phyloP scores from a whole-genome alignment of 2,888 invertebrate genomes.

The Agriopis leucophaearia region DNA sequence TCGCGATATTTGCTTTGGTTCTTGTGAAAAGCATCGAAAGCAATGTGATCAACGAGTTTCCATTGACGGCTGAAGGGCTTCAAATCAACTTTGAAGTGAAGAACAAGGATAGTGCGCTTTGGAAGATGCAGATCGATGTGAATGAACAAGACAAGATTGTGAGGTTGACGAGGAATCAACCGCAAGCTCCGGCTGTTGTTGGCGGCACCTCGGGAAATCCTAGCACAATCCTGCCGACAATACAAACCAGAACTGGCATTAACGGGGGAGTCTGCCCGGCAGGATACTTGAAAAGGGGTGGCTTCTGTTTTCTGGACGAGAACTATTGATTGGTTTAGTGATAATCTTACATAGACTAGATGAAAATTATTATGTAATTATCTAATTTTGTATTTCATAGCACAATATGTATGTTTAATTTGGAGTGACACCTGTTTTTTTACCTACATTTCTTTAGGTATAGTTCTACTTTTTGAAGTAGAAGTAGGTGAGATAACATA shows the following conservation, averaged over 20 bases:
- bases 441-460: too few relatives aligned
- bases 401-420: too few relatives aligned
- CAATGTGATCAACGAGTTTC: constrained; percentile 32
- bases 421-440: too few relatives aligned
- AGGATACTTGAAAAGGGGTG: constrained; percentile 51
- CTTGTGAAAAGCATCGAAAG: constrained; percentile 16
- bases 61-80: constrained; percentile 38
- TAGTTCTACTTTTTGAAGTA: too few relatives aligned
- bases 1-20: constrained; percentile 15
- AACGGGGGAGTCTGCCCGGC: constrained; percentile 49
- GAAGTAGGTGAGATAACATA: too few relatives aligned
- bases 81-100: constrained; percentile 39
- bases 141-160: constrained; percentile 38
- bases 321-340: constrained; percentile 41
- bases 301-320: constrained; percentile 54
- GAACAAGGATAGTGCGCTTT: constrained; percentile 32
- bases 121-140: constrained; percentile 40
- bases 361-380: background rate
- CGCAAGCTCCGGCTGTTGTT: background rate
- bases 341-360: background rate
- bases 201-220: background rate
- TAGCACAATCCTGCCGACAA: constrained; percentile 22
- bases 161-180: constrained; percentile 20
- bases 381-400: background rate
- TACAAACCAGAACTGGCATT: constrained; percentile 49